Evolutionary conservation across 2,888 invertebrate genomes (phyloP), one percentile per base, ranked within the genome.

Genomic region (Eilema sororculum): DNA sequence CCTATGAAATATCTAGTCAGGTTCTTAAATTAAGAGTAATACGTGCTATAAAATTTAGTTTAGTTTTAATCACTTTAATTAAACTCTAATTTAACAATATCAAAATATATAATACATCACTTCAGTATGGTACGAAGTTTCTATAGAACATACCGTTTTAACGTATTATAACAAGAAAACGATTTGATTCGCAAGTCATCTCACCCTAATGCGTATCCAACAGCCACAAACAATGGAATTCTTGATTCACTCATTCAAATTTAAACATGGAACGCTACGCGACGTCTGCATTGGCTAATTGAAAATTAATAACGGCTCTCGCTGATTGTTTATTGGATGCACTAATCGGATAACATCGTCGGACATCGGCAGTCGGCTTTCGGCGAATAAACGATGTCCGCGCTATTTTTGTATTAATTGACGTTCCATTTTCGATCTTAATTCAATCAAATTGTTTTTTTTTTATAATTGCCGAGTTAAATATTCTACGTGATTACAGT

Each of bases 251-350:
- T 69, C 78, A 81, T 81, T 83, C 71, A 81, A 79, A 82, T 75
- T 82, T 79, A 82, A 82, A 83, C 76, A 77, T 74, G 71, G 79
- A 86, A 84, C 79, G 87, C 86, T 73, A 37, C 78, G 52, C 52
- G 72, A 82, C 81, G 76, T 80, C 90, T 89, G 91, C 77, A 80
- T 85, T 52, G 52, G 20, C 52, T 91, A 89, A 92, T 92, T 88
- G 89, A 87, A 90, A 92, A 92, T 92, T 92, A 92, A 92, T 92
- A 92, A 88, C 90, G 85, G 84, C 85, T 81, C 81, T 74, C 83
- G 82, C 78, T 79, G 84, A 85, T 88, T 90, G 89, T 90, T 90
- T 90, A 91, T 89, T 90, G 90, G 87, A 87, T 80, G 88, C 85
- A 86, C 88, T 91, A 91, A 91, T 91, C 91, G 90, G 90, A 91